Conservation (phyloP, 2,797 vertebrate species). For the Iguana delicatissima region DNA sequence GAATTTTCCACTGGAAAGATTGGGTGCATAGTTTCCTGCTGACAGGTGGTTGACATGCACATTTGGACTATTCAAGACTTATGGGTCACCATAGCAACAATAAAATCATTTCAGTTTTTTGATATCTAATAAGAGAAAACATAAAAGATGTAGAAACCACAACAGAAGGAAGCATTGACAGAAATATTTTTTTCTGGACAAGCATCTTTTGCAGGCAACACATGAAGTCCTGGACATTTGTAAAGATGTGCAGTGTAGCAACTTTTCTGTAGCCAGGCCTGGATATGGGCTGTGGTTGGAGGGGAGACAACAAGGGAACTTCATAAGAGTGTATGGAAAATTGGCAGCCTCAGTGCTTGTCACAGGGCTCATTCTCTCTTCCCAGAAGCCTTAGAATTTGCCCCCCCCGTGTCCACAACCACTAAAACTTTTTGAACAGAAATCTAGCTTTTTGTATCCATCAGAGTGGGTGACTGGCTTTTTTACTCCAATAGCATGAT, state of each 20-base stretch:
- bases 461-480: not conserved
- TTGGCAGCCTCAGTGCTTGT: too few relatives aligned
- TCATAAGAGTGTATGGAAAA: too few relatives aligned
- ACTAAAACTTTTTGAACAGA: too few relatives aligned
- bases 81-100: slow-evolving; percentile 27
- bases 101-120: slow-evolving; percentile 8
- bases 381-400: too few relatives aligned
- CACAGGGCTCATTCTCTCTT: too few relatives aligned
- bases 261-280: not conserved
- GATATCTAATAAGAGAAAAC: slow-evolving; percentile 5
- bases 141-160: not conserved
- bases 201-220: not conserved
- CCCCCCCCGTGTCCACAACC: too few relatives aligned
- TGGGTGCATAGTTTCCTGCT: not conserved
- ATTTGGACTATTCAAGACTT: slow-evolving; percentile 25
- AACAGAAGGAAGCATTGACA: not conserved
- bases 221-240: not conserved
- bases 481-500: not conserved
- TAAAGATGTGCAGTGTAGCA: not conserved
- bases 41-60: not conserved
- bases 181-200: not conserved
- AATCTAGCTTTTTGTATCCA: not conserved
- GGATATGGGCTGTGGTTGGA: not conserved
- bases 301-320: not conserved
- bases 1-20: not conserved